Evolutionary conservation across 2,113 vertebrate species (phyloP).

Genomic region (Bubo bubo): DNA sequence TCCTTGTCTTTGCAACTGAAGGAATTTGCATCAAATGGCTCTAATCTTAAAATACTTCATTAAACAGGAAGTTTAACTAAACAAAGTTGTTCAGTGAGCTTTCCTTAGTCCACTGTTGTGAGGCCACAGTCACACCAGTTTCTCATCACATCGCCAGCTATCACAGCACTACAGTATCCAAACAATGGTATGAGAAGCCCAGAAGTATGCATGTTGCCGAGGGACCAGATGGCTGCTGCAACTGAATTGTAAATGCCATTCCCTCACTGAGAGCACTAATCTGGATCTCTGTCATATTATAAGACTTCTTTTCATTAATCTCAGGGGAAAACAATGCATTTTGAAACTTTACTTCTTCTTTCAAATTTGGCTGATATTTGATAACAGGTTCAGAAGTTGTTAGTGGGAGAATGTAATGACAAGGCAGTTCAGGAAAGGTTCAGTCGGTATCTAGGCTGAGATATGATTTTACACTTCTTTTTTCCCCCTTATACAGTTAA

Average conservation of each 20-base stretch:
- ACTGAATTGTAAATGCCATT: not conserved
- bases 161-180: not conserved
- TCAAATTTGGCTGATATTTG: not conserved
- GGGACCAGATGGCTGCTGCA: not conserved
- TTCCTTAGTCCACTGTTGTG: not conserved
- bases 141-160: not conserved
- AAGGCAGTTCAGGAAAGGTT: not conserved
- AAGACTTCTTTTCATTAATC: not conserved
- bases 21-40: not conserved
- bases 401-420: not conserved
- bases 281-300: not conserved
- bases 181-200: not conserved
- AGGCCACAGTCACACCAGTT: not conserved
- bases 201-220: not conserved
- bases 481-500: not conserved
- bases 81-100: not conserved
- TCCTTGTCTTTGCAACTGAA: not conserved
- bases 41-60: not conserved
- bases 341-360: not conserved
- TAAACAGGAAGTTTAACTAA: not conserved
- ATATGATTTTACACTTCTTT: not conserved
- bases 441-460: not conserved
- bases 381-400: not conserved
- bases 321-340: not conserved
- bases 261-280: not conserved